phyloP scores from a whole-genome alignment of 2,888 invertebrate genomes.

The Dynastes tityus region DNA sequence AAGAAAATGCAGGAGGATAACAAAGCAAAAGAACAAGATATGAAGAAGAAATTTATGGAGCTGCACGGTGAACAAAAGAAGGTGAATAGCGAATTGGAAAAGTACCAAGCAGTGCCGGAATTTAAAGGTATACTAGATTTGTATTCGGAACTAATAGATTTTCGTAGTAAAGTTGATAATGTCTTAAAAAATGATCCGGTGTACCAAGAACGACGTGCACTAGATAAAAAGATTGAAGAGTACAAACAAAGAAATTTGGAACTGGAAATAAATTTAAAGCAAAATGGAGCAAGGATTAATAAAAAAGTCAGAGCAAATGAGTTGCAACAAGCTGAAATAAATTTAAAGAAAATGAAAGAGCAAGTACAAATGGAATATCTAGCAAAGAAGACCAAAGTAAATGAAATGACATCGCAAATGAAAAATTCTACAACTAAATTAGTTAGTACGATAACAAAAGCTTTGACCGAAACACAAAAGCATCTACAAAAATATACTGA shows the following conservation, averaged over 20 bases:
- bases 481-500: constrained; percentile 21
- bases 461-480: constrained; percentile 25
- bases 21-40: constrained; percentile 41
- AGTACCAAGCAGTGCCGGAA: constrained; percentile 44
- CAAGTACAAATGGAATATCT: constrained; percentile 13
- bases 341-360: constrained; percentile 26
- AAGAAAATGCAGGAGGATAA: constrained; percentile 29
- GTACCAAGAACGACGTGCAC: constrained; percentile 6
- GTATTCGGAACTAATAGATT: constrained; percentile 27
- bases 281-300: neutral
- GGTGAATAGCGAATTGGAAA: constrained; percentile 32
- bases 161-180: constrained; percentile 24
- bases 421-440: constrained; percentile 32
- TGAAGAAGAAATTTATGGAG: constrained; percentile 41
- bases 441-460: constrained; percentile 39
- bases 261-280: constrained; percentile 24
- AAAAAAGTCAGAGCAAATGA: constrained; percentile 13
- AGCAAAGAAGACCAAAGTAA: constrained; percentile 17
- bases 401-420: constrained; percentile 40
- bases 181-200: constrained; percentile 12
- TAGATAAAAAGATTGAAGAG: constrained; percentile 42
- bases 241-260: constrained; percentile 43
- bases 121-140: constrained; percentile 45
- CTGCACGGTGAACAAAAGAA: constrained; percentile 25
- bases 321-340: constrained; percentile 33